Evolutionary conservation across 1,140 invertebrate genomes (phyloP), one percentile per base, ranked within the genome.

Genomic region (Aphelinus atriplicis): DNA sequence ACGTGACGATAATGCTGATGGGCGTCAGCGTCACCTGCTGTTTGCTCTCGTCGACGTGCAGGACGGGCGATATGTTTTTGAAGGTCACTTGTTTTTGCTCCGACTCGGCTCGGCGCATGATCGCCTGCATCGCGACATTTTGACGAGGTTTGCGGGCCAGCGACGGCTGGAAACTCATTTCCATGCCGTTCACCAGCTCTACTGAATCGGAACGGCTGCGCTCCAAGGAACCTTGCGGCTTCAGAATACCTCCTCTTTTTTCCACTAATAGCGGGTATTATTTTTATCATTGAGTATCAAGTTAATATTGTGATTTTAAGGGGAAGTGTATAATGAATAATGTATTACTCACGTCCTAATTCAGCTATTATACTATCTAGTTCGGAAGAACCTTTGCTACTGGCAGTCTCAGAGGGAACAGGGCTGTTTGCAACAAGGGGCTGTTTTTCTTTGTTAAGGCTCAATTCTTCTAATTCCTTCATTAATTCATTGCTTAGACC

Each of bases 101-200:
- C 0, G 78, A 85, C 61, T 86, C 85, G 1, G 83, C 84, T 5
- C 84, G 82, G 26, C 83, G 81, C 87, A 93, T 90, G 79, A 94
- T 93, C 74, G 93, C 93, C 81, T 95, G 94, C 88, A 95, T 91
- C 1, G 92, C 93, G 68, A 94, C 91, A 84, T 94, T 94, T 74
- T 91, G 89, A 81, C 92, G 82, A 76, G 87, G 81, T 86, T 89
- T 82, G 76, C 87, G 79, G 81, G 81, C 73, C 0, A 78, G 71
- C 0, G 78, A 66, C 0, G 81, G 77, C 9, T 72, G 57, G 7
- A 88, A 88, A 71, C 88, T 85, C 46, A 83, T 78, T 67, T 87
- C 88, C 43, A 81, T 58, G 9, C 65, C 79, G 3, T 65, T 80
- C 9, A 73, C 63, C 48, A 80, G 77, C 0, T 75, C 78, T 50